Conservation (phyloP, 2,888 invertebrate species). For the Acanthopleura granulata region DNA sequence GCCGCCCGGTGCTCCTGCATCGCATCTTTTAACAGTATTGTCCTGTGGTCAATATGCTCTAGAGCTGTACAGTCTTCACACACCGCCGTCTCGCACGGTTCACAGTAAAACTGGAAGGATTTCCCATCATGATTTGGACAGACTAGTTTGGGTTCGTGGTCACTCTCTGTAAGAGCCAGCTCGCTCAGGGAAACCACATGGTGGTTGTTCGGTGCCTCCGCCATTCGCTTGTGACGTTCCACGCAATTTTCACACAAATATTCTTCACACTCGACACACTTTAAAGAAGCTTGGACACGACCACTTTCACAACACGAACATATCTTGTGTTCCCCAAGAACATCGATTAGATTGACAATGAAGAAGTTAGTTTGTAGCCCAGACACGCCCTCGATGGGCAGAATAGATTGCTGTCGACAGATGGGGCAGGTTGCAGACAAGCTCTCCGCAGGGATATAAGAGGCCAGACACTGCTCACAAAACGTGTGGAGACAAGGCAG, state of each 20-base stretch:
- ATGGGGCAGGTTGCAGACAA: slow-evolving; percentile 72
- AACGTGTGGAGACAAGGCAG: slow-evolving; percentile 73
- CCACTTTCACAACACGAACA: slow-evolving; percentile 55
- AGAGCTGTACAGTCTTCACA: slow-evolving; percentile 72
- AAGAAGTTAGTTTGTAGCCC: slow-evolving; percentile 71
- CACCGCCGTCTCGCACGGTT: slow-evolving; percentile 72
- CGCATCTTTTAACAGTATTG: slow-evolving; percentile 69
- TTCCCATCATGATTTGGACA: slow-evolving; percentile 68
- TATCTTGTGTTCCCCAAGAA: slow-evolving; percentile 55
- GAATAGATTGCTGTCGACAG: slow-evolving; percentile 72
- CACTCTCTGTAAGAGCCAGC: slow-evolving; percentile 50
- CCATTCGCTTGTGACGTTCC: slow-evolving; percentile 46
- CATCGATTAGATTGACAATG: slow-evolving; percentile 70
- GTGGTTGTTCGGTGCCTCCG: slow-evolving; percentile 44
- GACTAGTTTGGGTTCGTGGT: slow-evolving; percentile 49
- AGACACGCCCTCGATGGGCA: slow-evolving; percentile 71
- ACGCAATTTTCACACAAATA: slow-evolving; percentile 63
- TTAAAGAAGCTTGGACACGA: slow-evolving; percentile 51
- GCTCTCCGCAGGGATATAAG: slow-evolving; percentile 71
- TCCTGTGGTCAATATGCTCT: slow-evolving; percentile 71
- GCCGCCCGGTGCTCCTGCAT: slow-evolving; percentile 68
- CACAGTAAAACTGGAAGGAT: slow-evolving; percentile 70
- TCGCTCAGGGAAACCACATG: slow-evolving; percentile 56
- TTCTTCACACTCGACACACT: slow-evolving; percentile 64
- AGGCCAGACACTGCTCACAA: slow-evolving; percentile 70